Evolutionary conservation across 1,140 invertebrate species (phyloP), one percentile per base, ranked within the genome.

Genomic region (Macrotrachela quadricornifera): DNA sequence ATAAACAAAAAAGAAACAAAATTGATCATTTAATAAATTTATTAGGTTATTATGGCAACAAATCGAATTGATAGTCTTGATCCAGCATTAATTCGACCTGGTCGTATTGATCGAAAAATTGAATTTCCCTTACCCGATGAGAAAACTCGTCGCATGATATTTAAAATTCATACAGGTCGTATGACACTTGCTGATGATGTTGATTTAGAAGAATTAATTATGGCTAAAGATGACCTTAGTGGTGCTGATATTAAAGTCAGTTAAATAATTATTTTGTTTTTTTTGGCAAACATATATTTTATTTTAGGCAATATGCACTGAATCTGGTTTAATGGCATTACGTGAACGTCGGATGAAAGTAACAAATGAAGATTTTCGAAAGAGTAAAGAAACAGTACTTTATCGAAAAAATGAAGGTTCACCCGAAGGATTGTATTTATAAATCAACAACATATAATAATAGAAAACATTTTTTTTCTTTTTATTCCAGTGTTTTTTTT

Each of bases 371-470:
- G 92, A 99, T 70, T 97, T 99, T 67, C 85, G 85, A 64, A 97
- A 99, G 68, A 92, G 92, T 1, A 99, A 97, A 70, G 92, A 99
- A 69, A 99, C 90, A 74, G 92, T 99, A 47, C 73, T 99, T 14
- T 99, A 97, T 70, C 77, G 91, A 18, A 99, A 99, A 75, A 95
- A 97, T 68, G 92, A 99, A 76, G 90, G 91, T 56, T 92, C 90
- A 46, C 92, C 92, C 9, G 92, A 99, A 74, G 90, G 91, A 62
- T 77, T 99, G 30, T 99, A 99, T 76, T 77, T 99, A 65, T 97
- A 87, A 65, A 51, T 30, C 3, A 2, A 30, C 21, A 30, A 30
- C 21, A 30, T 30, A 2, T 30, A 30, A 4, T 8, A 2, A 30
- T 30, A 30, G 21, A 8, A 30, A 30, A 30, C 3, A 4, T 30